Base-by-base conservation (phyloP, 2,888 invertebrate genomes). In the Caradrina kadenii region DNA sequence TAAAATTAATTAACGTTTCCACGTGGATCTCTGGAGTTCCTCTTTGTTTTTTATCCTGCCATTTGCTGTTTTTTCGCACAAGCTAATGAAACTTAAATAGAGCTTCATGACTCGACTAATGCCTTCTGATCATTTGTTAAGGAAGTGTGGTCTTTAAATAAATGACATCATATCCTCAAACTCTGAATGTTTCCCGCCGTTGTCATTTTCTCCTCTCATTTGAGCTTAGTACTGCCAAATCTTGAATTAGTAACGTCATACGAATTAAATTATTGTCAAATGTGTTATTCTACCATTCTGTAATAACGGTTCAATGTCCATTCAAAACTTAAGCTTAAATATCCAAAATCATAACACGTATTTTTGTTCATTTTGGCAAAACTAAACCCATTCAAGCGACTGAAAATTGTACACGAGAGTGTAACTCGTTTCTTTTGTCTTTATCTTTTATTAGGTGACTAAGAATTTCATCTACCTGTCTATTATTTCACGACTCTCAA, bases 61-160 rank as follows among this genome's bases (percentile, higher is more conserved):
- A 56, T 61, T 60, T 22, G 6, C 19, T 17, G 15, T 26, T 56
- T 56, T 72, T 75, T 48, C 4, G 4, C 35, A n/a, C 2, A 39
- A 61, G 50, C 19, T 48, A 56, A 39, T 52, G 21, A 65, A 73
- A 73, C 35, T 60, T 50, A 73, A 73, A 72, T 66, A 17, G 17
- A 66, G 21, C 17, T 35, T 22, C 54, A 39, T 35, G 26, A 62
- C 50, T 62, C 13, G 26, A 55, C 69, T 75, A 49, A 63, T 69
- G 13, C 26, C n/a, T 58, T 13, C 13, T 49, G 48, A 49, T n/a
- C 22, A 45, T 49, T 73, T 62, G 35, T 52, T 21, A 22, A 19
- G 31, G 21, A 49, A 73, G 48, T 45, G 31, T 55, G 26, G 6
- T 62, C 56, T 69, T 59, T 15, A 53, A 26, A 42, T 53, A 58